Conservation (phyloP, 2,797 vertebrate genomes). For the Melanotaenia nigrans region DNA sequence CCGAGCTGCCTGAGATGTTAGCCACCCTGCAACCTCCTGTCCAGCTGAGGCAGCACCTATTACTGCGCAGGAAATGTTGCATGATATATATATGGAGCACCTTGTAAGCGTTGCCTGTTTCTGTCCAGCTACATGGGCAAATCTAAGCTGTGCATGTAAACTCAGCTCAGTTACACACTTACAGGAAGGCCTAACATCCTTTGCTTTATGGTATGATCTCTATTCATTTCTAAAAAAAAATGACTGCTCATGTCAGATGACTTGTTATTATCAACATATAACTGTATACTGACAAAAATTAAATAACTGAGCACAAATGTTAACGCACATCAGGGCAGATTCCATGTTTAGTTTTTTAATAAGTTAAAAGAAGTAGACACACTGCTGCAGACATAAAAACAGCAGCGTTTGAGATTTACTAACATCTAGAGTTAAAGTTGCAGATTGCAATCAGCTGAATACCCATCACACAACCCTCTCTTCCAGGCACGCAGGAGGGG, state of each 20-base stretch:
- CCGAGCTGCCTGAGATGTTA: not conserved
- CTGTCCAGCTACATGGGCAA: too few species aligned
- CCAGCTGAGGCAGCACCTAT: conserved; percentile 17
- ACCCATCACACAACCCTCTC: too few species aligned
- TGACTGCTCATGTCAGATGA: too few species aligned
- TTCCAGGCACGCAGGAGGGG: too few species aligned
- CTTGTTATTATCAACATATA: too few species aligned
- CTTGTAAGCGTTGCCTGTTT: not conserved
- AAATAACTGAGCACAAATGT: not conserved
- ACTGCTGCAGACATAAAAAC: not conserved
- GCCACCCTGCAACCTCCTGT: not conserved
- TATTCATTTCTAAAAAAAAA: too few species aligned
- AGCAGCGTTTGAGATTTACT: not conserved
- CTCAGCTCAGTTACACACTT: too few species aligned
- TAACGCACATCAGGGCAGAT: not conserved
- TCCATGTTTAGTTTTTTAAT: not conserved
- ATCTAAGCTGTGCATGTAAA: too few species aligned
- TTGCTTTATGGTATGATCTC: too few species aligned
- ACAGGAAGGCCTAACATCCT: too few species aligned
- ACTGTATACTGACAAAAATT: not conserved
- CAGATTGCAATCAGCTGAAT: not conserved
- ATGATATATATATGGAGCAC: not conserved
- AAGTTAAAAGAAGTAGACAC: not conserved
- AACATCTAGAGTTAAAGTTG: too few species aligned
- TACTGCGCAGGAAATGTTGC: conserved; percentile 10